A percentile compares a stretch with the other conserved stretches of the same genome.
Conservation (phyloP, 2,113 vertebrate species). For the Hippoglossus stenolepis region DNA sequence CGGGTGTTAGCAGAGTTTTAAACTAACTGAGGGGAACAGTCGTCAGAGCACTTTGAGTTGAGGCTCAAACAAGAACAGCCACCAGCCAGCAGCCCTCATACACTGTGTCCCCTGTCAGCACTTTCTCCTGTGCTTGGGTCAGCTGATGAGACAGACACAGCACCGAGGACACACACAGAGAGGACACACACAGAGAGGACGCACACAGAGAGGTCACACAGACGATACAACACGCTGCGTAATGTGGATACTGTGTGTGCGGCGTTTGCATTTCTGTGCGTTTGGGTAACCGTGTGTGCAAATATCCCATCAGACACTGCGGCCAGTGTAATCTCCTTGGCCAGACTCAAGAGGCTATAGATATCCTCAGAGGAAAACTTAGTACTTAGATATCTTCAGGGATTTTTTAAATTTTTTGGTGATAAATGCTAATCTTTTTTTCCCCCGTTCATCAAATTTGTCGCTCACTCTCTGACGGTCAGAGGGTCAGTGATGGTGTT, state of each 20-base stretch:
- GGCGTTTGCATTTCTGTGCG: background rate
- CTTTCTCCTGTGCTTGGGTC: slow-evolving; percentile 54
- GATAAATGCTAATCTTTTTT: background rate
- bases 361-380: slow-evolving; percentile 10
- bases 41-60: too few species aligned
- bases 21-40: too few species aligned
- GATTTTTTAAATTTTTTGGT: background rate
- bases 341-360: slow-evolving; percentile 29
- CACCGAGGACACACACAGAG: slow-evolving; percentile 12
- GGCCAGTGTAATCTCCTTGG: slow-evolving; percentile 46
- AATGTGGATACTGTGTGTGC: background rate
- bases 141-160: slow-evolving; percentile 10
- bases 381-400: background rate
- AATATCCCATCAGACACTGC: background rate
- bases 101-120: slow-evolving; percentile 46
- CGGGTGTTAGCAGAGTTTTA: background rate
- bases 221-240: background rate
- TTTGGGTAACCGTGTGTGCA: background rate
- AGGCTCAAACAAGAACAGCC: background rate
- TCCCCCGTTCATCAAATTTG: background rate
- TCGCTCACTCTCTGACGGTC: background rate
- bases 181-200: background rate
- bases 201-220: slow-evolving; percentile 9
- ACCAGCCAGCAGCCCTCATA: slow-evolving; percentile 51
- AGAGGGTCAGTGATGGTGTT: background rate